Evolutionary conservation across 2,797 vertebrate genomes (phyloP).

Genomic region (Labeo calbasu): DNA sequence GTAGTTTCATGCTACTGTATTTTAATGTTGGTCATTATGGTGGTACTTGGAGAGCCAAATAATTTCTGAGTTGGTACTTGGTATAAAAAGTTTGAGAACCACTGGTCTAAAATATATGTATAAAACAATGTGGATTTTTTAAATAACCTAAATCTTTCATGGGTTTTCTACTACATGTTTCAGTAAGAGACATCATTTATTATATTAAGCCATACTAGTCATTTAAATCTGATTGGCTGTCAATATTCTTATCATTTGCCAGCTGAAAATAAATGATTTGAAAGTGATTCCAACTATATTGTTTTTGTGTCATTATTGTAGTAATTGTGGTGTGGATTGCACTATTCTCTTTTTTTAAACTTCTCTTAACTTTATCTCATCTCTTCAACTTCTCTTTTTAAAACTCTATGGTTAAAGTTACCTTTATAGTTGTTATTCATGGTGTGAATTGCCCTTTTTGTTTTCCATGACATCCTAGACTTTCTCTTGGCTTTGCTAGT

Average conservation of each 20-base stretch:
- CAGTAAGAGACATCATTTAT: too few species aligned
- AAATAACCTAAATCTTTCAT: too few species aligned
- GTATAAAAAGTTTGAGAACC: too few species aligned
- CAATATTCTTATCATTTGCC: not conserved
- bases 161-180: too few species aligned
- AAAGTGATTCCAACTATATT: not conserved
- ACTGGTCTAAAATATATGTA: too few species aligned
- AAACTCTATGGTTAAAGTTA: not conserved
- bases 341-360: not conserved
- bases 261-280: not conserved
- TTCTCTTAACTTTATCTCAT: not conserved
- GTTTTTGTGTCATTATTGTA: not conserved
- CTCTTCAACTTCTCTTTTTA: not conserved
- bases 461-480: not conserved
- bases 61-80: too few species aligned
- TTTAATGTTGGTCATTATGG: too few species aligned
- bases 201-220: too few species aligned
- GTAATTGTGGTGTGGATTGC: not conserved
- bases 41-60: too few species aligned
- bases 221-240: not conserved
- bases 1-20: too few species aligned
- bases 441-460: not conserved
- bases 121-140: too few species aligned
- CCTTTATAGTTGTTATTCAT: not conserved
- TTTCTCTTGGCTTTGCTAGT: not conserved